Conservation (phyloP, 2,888 invertebrate genomes). For the Exephanes ischioxanthus region DNA sequence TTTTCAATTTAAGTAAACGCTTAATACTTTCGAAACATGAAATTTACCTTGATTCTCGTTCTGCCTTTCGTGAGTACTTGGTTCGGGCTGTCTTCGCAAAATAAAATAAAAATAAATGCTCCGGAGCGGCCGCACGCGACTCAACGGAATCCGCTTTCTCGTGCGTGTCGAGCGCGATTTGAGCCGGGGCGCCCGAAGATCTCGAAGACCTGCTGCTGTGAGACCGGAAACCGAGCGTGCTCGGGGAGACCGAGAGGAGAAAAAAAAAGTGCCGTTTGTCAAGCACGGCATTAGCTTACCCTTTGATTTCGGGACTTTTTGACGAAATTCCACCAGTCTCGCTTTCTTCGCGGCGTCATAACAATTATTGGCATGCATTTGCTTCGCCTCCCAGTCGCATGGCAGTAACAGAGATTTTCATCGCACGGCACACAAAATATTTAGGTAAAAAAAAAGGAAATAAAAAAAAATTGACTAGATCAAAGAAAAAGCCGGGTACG, state of each 20-base stretch:
- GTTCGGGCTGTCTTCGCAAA: neutral
- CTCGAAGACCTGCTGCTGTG: conserved; percentile 41
- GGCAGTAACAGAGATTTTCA: no score
- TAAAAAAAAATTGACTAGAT: neutral
- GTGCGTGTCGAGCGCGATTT: conserved; percentile 57
- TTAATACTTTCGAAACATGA: neutral
- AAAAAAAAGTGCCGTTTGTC: conserved; percentile 1
- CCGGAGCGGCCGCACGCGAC: conserved; percentile 27
- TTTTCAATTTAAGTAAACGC: neutral
- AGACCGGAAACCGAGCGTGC: conserved; percentile 41
- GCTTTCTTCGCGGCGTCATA: neutral
- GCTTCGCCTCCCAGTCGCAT: neutral
- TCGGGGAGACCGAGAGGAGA: neutral
- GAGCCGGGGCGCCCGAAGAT: conserved; percentile 39
- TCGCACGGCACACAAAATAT: no score
- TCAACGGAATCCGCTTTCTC: conserved; percentile 20
- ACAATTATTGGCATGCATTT: neutral
- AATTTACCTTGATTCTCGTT: neutral
- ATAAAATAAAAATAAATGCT: neutral
- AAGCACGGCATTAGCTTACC: neutral
- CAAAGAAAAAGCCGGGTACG: neutral
- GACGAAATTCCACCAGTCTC: neutral
- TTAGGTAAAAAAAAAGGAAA: no score
- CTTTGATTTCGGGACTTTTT: conserved; percentile 11
- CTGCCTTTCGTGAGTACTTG: neutral